Conservation (phyloP, 2,113 vertebrate species). For the Pycnonotus jocosus region DNA sequence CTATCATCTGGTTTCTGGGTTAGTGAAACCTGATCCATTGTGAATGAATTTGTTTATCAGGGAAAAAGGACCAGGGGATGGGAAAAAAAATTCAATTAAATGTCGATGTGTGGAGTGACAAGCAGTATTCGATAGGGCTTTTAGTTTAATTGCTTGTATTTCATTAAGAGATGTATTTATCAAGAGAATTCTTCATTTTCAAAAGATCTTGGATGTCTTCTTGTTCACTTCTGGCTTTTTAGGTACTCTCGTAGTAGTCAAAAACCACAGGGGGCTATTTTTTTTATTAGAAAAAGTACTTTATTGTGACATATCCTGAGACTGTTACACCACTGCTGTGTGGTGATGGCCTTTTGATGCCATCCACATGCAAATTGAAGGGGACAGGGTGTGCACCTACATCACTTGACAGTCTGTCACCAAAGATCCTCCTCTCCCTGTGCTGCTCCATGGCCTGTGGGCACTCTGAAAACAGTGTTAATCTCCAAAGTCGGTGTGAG, state of each 20-base stretch:
- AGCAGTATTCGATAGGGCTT: conserved; percentile 86
- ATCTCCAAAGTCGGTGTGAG: background rate
- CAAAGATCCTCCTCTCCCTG: background rate
- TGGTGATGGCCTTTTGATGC: background rate
- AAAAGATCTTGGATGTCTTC: conserved; percentile 37
- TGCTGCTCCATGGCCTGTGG: background rate
- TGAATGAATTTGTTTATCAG: conserved; percentile 86
- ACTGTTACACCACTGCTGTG: background rate
- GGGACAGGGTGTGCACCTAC: background rate
- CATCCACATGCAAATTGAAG: background rate
- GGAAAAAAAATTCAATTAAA: conserved; percentile 88
- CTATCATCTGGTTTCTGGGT: conserved; percentile 79
- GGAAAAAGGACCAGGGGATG: conserved; percentile 67
- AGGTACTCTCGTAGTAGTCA: background rate
- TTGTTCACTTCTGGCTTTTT: conserved; percentile 25
- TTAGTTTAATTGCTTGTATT: conserved; percentile 95
- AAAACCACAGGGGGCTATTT: background rate
- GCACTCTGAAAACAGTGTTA: background rate
- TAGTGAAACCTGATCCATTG: conserved; percentile 81
- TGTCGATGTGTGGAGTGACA: conserved; percentile 82
- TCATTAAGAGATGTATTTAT: conserved; percentile 85
- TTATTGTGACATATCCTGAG: background rate
- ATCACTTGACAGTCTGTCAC: background rate
- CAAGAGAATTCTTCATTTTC: conserved; percentile 75
- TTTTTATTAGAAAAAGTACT: conserved; percentile 53